Conservation (phyloP, 2,113 vertebrate genomes). For the Lota lota region DNA sequence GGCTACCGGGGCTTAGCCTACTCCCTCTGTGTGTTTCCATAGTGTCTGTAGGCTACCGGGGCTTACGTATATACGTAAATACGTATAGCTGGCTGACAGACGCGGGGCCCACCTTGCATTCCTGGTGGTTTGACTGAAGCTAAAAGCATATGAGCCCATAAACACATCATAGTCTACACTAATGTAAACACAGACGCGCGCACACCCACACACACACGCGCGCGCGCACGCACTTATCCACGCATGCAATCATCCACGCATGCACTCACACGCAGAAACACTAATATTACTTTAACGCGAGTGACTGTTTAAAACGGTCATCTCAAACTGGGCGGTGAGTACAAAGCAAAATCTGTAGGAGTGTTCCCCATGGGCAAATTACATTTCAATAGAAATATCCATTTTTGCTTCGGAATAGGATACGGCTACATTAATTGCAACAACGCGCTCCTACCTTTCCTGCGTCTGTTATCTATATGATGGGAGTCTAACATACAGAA, state of each 20-base stretch:
- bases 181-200: not conserved
- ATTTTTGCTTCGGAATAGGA: too few relatives aligned
- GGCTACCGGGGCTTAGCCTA: too few relatives aligned
- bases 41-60: too few relatives aligned
- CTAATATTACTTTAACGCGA: not conserved
- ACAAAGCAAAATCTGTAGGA: too few relatives aligned
- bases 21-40: too few relatives aligned
- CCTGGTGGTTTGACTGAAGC: conserved; percentile 4
- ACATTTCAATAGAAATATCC: too few relatives aligned
- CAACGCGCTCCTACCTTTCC: not conserved
- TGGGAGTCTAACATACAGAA: not conserved
- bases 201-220: not conserved
- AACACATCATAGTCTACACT: too few relatives aligned
- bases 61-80: too few relatives aligned
- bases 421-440: too few relatives aligned
- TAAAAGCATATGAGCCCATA: not conserved
- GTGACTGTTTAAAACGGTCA: not conserved
- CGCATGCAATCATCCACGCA: not conserved
- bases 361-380: too few relatives aligned
- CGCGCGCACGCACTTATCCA: not conserved
- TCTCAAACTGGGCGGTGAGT: too few relatives aligned
- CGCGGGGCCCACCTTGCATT: not conserved
- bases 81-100: conserved; percentile 3
- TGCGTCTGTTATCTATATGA: not conserved
- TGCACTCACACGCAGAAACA: not conserved